A percentile compares a stretch with the other conserved stretches of the same genome.
Conservation (phyloP, 1,140 invertebrate genomes). For the Drosophila nigromelanica region DNA sequence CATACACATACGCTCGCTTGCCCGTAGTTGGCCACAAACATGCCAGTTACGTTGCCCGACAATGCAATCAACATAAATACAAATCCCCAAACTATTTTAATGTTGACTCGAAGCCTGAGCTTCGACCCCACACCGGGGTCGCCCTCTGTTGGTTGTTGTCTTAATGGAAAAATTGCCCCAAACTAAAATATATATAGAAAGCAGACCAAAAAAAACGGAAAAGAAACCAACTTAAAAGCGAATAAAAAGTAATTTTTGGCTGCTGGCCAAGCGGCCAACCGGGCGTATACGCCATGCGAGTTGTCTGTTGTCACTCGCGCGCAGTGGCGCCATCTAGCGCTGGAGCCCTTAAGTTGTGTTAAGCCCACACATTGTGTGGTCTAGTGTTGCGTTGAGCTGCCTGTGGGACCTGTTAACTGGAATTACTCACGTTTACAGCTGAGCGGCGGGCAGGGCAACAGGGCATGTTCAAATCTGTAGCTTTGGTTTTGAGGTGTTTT, state of each 20-base stretch:
- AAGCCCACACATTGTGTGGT: conserved; percentile 16
- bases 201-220: conserved; percentile 28
- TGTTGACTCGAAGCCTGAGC: conserved; percentile 63
- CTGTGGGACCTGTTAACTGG: conserved; percentile 27
- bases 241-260: conserved; percentile 68
- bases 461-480: not conserved
- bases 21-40: conserved; percentile 35
- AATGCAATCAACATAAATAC: conserved; percentile 83
- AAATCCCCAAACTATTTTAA: conserved; percentile 82
- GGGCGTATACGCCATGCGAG: conserved; percentile 60
- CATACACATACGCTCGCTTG: conserved; percentile 27
- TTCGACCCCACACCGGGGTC: conserved; percentile 21
- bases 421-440: conserved; percentile 20
- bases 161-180: conserved; percentile 67
- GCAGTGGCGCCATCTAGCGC: conserved; percentile 34
- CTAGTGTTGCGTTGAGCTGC: conserved; percentile 1
- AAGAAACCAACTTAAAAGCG: conserved; percentile 62
- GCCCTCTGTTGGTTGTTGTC: conserved; percentile 43
- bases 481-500: not conserved
- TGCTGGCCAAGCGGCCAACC: conserved; percentile 60
- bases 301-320: not conserved
- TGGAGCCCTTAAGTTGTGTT: conserved; percentile 29
- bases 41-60: conserved; percentile 62
- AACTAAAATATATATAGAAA: conserved; percentile 18
- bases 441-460: not conserved